Conservation (phyloP, 2,113 vertebrate genomes). For the Etia nguti region DNA sequence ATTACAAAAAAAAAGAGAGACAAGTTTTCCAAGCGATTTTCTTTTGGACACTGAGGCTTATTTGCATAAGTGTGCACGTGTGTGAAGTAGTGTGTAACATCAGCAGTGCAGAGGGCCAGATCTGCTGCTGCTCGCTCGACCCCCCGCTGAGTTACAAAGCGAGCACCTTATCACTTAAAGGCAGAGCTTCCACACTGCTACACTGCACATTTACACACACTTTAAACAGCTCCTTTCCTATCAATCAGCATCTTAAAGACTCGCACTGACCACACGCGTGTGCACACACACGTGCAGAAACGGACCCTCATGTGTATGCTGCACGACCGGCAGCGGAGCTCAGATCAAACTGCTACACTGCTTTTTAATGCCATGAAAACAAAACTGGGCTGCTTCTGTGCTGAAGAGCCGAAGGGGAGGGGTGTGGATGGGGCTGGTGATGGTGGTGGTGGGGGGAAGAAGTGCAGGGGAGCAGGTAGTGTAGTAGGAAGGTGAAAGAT, state of each 20-base stretch:
- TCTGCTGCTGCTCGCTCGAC: slow-evolving; percentile 37
- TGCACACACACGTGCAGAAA: background rate
- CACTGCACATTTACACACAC: slow-evolving; percentile 29
- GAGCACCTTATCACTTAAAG: slow-evolving; percentile 70
- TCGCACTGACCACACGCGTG: background rate
- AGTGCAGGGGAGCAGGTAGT: background rate
- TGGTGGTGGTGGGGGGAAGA: background rate
- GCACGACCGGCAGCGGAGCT: background rate
- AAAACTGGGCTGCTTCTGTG: slow-evolving; percentile 26
- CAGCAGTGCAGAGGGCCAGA: slow-evolving; percentile 41
- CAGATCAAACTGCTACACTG: slow-evolving; percentile 43
- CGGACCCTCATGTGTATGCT: slow-evolving; percentile 20
- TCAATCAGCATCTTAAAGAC: slow-evolving; percentile 31
- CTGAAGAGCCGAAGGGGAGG: background rate
- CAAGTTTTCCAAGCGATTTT: background rate
- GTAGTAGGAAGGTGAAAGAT: background rate
- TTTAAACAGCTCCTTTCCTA: background rate
- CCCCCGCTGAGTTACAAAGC: slow-evolving; percentile 68
- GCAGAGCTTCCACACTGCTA: slow-evolving; percentile 48
- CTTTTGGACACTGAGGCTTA: background rate
- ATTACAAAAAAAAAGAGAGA: background rate
- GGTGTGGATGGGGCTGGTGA: background rate
- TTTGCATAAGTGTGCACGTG: slow-evolving; percentile 1
- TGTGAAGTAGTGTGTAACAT: slow-evolving; percentile 18
- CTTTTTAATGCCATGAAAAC: slow-evolving; percentile 47